phyloP scores from a whole-genome alignment of 2,888 invertebrate genomes.

The Itoplectis maculator region DNA sequence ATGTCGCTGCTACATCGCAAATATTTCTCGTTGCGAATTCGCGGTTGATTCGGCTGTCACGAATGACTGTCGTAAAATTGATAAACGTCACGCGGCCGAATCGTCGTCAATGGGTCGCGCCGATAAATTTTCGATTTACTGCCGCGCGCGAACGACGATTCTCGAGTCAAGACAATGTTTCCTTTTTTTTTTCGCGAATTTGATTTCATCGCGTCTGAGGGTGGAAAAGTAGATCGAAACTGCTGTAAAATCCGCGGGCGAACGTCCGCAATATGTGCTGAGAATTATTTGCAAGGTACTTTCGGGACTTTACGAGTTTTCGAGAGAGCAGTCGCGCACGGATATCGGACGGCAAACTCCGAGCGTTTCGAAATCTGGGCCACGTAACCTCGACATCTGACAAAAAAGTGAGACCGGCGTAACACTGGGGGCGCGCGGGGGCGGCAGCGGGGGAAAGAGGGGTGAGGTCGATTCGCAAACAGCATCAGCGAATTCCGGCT shows the following conservation, averaged over 20 bases:
- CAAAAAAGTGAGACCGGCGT: not conserved
- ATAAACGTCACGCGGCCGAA: not conserved
- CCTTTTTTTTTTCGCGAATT: not conserved
- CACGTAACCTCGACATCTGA: not conserved
- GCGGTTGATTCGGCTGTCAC: conserved; percentile 2
- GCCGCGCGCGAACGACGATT: not conserved
- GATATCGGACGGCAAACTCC: not conserved
- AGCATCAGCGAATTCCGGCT: not conserved
- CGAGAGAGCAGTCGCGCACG: not conserved
- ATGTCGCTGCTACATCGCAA: not conserved
- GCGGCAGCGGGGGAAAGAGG: too few relatives aligned
- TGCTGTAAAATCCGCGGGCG: not conserved
- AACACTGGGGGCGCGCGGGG: too few relatives aligned
- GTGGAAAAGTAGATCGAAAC: conserved; percentile 9
- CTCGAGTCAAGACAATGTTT: not conserved
- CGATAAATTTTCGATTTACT: not conserved
- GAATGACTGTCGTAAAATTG: not conserved
- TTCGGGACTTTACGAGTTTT: not conserved
- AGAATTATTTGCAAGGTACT: not conserved
- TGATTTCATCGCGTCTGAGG: not conserved
- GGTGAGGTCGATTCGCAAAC: conserved; percentile 4
- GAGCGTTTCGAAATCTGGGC: not conserved
- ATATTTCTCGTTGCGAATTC: not conserved
- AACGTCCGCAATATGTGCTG: not conserved
- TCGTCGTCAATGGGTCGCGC: not conserved